Evolutionary conservation across 2,888 invertebrate species (phyloP), one percentile per base, ranked within the genome.

Genomic region (Marronus borbonicus): DNA sequence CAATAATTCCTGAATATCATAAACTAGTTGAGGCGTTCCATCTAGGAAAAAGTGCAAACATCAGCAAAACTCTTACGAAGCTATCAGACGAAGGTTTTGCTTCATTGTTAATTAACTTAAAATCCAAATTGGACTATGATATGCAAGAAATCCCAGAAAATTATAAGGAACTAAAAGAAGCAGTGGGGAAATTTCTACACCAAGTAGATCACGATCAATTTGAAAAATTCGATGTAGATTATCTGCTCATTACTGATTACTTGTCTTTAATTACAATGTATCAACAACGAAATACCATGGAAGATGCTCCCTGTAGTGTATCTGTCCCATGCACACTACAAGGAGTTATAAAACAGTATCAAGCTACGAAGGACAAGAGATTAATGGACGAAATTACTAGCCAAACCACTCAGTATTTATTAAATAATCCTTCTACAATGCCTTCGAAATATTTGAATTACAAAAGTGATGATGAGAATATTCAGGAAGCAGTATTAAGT

Each of bases 381-480:
- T 78, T 86, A 14, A 39, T 83, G 4, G 85, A 87, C 79, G 87
- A 87, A 85, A 81, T 87, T 50, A 82, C 78, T 64, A 84, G 84
- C 60, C 80, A 81, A 7, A 83, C 84, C 64, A 84, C 84, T 62
- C 58, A 80, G 39, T 86, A 86, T 78, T 78, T 86, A 39, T 79
- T 83, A 76, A 84, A 86, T 79, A 84, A 85, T 4, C 83, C 85
- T 2, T 83, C 83, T 36, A 75, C 80, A 55, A 76, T 68, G 39
- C 83, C 85, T 1, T 75, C 39, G 60, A 80, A 80, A 76, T 85
- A 83, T 82, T 76, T 83, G 3, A 39, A 70, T 31, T 55, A 70
- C 12, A 50, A 74, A 39, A 58, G 31, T 4, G 70, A 65, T 17
- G 55, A 55, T n/a, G n/a, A 58, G 12, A 64, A 64, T 50, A 31